These are phyloP conservation scores for Drosophila ustulata DNA, from an alignment of 2,888 invertebrate genomes.

Conservation along the genomic window DNA sequence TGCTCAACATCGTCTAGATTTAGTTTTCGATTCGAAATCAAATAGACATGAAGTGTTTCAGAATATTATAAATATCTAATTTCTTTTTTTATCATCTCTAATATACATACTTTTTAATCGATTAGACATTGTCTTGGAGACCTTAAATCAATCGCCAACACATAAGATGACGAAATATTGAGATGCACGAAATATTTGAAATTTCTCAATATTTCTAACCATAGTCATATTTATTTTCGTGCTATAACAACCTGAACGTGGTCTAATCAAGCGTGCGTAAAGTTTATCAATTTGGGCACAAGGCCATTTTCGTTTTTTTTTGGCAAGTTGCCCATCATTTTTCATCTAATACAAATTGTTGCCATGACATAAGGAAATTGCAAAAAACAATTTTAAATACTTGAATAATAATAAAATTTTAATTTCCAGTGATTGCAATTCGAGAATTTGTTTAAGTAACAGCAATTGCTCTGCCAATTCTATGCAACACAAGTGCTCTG, in stretches of 20 bases:
- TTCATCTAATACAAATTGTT: conserved; percentile 10
- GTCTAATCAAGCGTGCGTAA: conserved; percentile 46
- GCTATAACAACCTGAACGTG: conserved; percentile 13
- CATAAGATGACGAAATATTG: conserved; percentile 12
- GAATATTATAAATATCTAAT: not conserved
- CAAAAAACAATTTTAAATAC: conserved; percentile 28
- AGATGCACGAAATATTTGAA: conserved; percentile 7
- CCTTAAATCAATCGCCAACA: not conserved
- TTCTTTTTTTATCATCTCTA: not conserved
- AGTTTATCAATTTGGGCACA: conserved; percentile 52
- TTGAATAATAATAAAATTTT: conserved; percentile 1
- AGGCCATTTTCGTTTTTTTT: conserved; percentile 34
- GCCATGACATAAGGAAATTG: conserved; percentile 14
- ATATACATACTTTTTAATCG: not conserved
- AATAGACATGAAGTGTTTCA: too few relatives aligned
- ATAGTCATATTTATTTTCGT: conserved; percentile 9
- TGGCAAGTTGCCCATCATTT: conserved; percentile 36
- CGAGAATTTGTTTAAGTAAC: conserved; percentile 20
- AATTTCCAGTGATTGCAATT: conserved; percentile 39
- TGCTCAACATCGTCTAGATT: too few relatives aligned
- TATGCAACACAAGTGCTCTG: conserved; percentile 9
- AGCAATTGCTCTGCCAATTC: conserved; percentile 24
- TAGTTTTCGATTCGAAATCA: too few relatives aligned
- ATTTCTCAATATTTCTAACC: conserved; percentile 8
- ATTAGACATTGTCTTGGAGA: not conserved